Evolutionary conservation across 2,113 vertebrate species (phyloP), one percentile per base, ranked within the genome.

Genomic region (Antennarius striatus): DNA sequence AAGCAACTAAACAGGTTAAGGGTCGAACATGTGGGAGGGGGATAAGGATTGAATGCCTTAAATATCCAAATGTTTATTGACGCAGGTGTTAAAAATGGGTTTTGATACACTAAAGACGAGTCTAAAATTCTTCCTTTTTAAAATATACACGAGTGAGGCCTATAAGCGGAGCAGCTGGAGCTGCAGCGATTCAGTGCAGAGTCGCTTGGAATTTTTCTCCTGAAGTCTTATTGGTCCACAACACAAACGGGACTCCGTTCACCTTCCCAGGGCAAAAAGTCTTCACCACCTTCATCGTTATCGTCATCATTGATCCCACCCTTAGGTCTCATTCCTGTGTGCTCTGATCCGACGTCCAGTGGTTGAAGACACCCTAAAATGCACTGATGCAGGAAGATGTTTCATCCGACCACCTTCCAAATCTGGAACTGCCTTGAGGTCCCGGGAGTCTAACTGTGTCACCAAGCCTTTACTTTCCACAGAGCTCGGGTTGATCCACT

Each of bases 71-170:
- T 86, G 84, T 51, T 74, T 87, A 90, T 89, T 88, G 79, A 90
- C 83, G 91, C 89, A 73, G 77, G 57, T 48, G 88, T 94, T 90
- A 88, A 86, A 89, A 89, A 60, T 68, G 89, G 84, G 78, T 80
- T 80, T 86, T 72, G 84, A 89, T 52, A 88, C 87, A 90, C 92
- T 93, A 93, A 91, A 92, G 94, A 93, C 90, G 59, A 91, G 88
- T 89, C 87, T 86, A 86, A 90, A 88, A 88, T 79, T 81, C 63
- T 79, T 89, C 74, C 78, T 86, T 86, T 91, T 84, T 81, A 77
- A 89, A 90, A 87, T 89, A 92, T 91, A 91, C 88, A 94, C 84
- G 73, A 84, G 86, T 68, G 82, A 77, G 67, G 78, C 32, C 68
- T 80, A 63, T 76, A 64, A 72, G 83, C 63, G 51, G 70, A 75